A percentile compares a stretch with the other conserved stretches of the same genome.
phyloP scores from a whole-genome alignment of 2,888 invertebrate species.

The Oligia latruncula region DNA sequence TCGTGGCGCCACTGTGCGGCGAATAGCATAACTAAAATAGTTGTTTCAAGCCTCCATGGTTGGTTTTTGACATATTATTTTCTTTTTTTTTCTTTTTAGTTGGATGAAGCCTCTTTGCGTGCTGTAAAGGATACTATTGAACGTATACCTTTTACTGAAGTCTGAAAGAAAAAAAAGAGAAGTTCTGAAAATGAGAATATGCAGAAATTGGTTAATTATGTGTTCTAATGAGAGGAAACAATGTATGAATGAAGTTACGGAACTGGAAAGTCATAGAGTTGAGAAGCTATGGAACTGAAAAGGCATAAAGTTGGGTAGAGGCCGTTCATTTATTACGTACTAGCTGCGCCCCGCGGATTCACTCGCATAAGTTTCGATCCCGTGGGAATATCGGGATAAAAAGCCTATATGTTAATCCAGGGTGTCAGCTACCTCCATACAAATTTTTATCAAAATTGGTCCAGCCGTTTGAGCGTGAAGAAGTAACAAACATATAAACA shows the following conservation, averaged over 20 bases:
- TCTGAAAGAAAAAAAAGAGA: constrained; percentile 90
- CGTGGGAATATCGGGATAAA: too few species aligned
- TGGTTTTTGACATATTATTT: neutral
- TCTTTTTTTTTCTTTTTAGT: constrained; percentile 37
- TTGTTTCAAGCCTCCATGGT: constrained; percentile 14
- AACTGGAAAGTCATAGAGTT: neutral
- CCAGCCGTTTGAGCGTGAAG: too few species aligned
- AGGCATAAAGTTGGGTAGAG: neutral
- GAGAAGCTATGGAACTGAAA: neutral
- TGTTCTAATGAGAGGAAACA: constrained; percentile 18
- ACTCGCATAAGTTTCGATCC: too few species aligned
- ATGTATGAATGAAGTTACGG: constrained; percentile 3
- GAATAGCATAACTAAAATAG: constrained; percentile 4
- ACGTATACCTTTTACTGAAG: constrained; percentile 95
- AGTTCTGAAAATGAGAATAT: constrained; percentile 56
- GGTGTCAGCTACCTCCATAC: too few species aligned
- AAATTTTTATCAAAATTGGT: too few species aligned
- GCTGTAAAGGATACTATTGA: constrained; percentile 95
- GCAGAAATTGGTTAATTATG: constrained; percentile 40
- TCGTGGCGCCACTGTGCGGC: constrained; percentile 26
- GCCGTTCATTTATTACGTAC: too few species aligned
- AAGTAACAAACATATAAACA: too few species aligned
- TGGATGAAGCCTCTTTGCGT: constrained; percentile 90
- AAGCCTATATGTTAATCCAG: too few species aligned
- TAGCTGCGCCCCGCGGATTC: too few species aligned